Conservation (phyloP, 2,113 vertebrate genomes). For the Megaleporinus macrocephalus region DNA sequence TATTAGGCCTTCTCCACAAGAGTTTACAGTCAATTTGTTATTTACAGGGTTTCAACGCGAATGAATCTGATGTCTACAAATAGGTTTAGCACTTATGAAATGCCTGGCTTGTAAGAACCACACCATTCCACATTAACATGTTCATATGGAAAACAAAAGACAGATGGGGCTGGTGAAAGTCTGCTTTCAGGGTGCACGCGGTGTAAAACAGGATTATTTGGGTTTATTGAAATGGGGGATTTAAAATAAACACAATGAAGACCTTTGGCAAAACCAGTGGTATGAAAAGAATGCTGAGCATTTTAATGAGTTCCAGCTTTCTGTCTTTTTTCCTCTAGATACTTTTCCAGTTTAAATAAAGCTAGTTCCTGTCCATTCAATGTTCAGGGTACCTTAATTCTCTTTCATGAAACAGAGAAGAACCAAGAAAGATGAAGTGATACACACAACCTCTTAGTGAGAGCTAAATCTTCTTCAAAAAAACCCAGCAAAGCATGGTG, state of each 20-base stretch:
- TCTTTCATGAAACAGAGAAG: conserved; percentile 52
- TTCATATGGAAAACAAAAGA: conserved; percentile 55
- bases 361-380: conserved; percentile 52
- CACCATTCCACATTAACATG: conserved; percentile 28
- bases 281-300: conserved; percentile 77
- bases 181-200: conserved; percentile 51
- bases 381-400: conserved; percentile 51
- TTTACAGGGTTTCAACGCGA: background rate
- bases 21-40: background rate
- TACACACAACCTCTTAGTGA: conserved; percentile 32
- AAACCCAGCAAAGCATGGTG: conserved; percentile 19
- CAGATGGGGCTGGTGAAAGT: conserved; percentile 47
- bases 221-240: conserved; percentile 74
- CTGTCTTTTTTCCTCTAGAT: conserved; percentile 38
- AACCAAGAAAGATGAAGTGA: conserved; percentile 10
- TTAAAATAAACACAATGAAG: conserved; percentile 71
- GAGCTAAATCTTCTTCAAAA: background rate
- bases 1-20: background rate
- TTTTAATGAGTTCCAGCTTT: conserved; percentile 79
- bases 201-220: conserved; percentile 77
- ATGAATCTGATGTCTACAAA: background rate
- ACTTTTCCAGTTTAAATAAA: conserved; percentile 55
- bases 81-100: conserved; percentile 25
- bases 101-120: background rate
- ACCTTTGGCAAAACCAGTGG: conserved; percentile 70